phyloP scores from a whole-genome alignment of 2,113 vertebrate species.

The Gnathonemus echidnorhynchus region DNA sequence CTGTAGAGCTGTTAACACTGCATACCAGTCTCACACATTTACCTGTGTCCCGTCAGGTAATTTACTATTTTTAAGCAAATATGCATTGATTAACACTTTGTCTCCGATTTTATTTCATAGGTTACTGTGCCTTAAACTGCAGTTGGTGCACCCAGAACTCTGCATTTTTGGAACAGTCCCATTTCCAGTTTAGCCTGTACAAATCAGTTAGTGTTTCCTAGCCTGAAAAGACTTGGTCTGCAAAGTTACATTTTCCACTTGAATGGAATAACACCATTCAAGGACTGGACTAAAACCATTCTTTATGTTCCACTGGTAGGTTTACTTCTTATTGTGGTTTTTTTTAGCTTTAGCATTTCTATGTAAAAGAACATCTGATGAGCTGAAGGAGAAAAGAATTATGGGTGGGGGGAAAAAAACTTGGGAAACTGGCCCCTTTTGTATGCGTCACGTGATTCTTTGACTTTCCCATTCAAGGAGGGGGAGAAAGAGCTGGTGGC shows the following conservation, averaged over 20 bases:
- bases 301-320: neutral
- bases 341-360: neutral
- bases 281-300: conserved; percentile 6
- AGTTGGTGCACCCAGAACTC: neutral
- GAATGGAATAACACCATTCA: conserved; percentile 6
- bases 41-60: neutral
- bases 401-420: neutral
- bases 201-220: neutral
- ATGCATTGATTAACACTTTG: neutral
- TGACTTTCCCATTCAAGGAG: conserved; percentile 40
- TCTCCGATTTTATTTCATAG: neutral
- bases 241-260: neutral
- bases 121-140: conserved; percentile 7
- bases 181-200: neutral
- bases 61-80: neutral
- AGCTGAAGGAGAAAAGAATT: neutral
- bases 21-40: neutral
- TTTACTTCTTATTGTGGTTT: neutral
- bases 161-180: neutral
- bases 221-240: neutral
- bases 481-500: conserved; percentile 48
- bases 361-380: neutral
- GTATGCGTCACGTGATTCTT: neutral
- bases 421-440: neutral
- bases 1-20: neutral